These are phyloP conservation scores for Urocynchramus pylzowi DNA, from an alignment of 2,113 vertebrate species.

Conservation along the genomic window DNA sequence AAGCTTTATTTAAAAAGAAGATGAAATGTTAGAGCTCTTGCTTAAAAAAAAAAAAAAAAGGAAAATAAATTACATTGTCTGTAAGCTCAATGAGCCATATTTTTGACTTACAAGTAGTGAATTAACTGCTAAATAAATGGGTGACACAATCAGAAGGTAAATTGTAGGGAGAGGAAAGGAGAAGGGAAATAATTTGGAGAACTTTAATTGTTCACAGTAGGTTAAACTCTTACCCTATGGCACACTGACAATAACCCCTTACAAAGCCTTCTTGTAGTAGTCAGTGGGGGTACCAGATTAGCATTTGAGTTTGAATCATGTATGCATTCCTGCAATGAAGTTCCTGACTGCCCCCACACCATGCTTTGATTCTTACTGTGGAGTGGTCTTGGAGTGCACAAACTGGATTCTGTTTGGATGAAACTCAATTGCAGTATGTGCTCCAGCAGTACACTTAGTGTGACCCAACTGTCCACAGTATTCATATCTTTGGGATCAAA, in stretches of 20 bases:
- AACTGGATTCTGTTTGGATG: background rate
- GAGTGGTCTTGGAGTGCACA: background rate
- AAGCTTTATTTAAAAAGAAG: background rate
- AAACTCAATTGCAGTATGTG: background rate
- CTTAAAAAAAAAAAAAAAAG: slow-evolving; percentile 22
- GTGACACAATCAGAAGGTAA: slow-evolving; percentile 12
- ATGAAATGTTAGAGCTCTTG: background rate
- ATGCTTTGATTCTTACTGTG: background rate
- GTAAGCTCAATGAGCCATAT: slow-evolving; percentile 24
- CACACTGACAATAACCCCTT: slow-evolving; percentile 4
- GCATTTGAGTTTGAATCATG: background rate
- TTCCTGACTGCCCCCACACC: background rate
- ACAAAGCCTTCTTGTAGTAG: background rate
- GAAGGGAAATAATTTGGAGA: slow-evolving; percentile 8
- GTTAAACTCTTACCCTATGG: background rate
- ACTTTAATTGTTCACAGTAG: slow-evolving; percentile 17
- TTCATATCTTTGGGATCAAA: background rate
- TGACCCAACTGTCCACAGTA: background rate
- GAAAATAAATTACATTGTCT: slow-evolving; percentile 6
- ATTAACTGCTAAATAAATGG: slow-evolving; percentile 35
- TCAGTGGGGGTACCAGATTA: background rate
- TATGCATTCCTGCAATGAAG: background rate
- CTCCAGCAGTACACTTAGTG: background rate
- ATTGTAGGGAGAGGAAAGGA: background rate
- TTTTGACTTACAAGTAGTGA: slow-evolving; percentile 12